phyloP scores from a whole-genome alignment of 1,140 invertebrate species.

The Pteromalus puparum region DNA sequence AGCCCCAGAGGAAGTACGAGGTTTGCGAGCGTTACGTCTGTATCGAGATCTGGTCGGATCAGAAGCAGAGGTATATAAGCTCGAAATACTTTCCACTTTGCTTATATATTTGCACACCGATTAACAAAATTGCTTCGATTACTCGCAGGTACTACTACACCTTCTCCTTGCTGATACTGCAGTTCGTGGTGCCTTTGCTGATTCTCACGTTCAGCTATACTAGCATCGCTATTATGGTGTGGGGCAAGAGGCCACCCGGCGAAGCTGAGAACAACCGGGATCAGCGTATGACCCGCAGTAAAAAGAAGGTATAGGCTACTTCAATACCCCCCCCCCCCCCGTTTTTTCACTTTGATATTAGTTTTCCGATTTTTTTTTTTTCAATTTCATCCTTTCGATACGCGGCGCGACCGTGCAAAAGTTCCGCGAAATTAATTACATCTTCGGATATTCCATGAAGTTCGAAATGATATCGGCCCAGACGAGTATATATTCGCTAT shows the following conservation, averaged over 20 bases:
- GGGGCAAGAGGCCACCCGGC: constrained; percentile 90
- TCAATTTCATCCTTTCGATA: too few species aligned
- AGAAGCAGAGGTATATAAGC: not conserved
- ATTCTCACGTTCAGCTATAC: constrained; percentile 93
- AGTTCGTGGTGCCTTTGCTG: constrained; percentile 89
- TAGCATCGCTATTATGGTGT: constrained; percentile 90
- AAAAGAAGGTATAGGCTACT: constrained; percentile 88
- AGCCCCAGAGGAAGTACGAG: constrained; percentile 78
- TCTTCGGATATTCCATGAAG: not conserved
- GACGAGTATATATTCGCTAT: not conserved
- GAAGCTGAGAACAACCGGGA: constrained; percentile 90
- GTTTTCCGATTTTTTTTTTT: too few species aligned
- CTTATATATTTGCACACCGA: too few species aligned
- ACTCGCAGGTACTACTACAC: constrained; percentile 81
- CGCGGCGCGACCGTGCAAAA: too few species aligned
- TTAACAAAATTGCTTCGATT: constrained; percentile 25
- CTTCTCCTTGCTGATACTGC: constrained; percentile 85
- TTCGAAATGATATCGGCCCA: not conserved
- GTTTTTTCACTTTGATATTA: too few species aligned
- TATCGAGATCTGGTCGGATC: constrained; percentile 79
- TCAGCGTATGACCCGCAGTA: constrained; percentile 88
- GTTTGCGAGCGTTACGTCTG: constrained; percentile 82
- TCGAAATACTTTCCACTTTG: not conserved
- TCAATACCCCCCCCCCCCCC: too few species aligned
- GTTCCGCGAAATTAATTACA: not conserved